Percentiles rank a stretch among this genome's conserved stretches.
phyloP scores from a whole-genome alignment of 1,140 invertebrate species.

The Leptestheria dahalacensis region DNA sequence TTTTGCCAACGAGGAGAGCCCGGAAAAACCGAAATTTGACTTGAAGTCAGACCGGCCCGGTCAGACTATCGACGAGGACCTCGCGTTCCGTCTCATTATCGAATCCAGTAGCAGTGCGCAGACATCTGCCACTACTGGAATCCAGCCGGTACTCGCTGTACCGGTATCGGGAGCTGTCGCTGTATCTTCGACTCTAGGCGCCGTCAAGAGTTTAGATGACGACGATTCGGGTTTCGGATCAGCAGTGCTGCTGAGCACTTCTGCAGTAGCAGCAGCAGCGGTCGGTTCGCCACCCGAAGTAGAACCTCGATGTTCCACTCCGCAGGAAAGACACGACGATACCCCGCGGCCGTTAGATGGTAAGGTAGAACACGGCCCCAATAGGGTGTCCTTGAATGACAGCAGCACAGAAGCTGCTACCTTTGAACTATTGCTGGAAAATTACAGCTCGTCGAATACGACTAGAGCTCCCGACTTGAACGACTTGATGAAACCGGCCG shows the following conservation, averaged over 20 bases:
- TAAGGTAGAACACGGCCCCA: no score
- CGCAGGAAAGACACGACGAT: not conserved
- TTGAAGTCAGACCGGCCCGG: not conserved
- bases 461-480: not conserved
- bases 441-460: not conserved
- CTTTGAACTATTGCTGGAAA: slow-evolving; percentile 8
- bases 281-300: not conserved
- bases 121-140: not conserved
- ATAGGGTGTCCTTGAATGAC: not conserved
- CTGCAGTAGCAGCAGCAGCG: not conserved
- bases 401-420: not conserved
- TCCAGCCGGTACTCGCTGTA: not conserved
- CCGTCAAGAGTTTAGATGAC: not conserved
- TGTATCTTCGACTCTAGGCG: not conserved
- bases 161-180: not conserved
- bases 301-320: not conserved
- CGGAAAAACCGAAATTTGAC: not conserved
- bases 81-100: slow-evolving; percentile 12
- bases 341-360: not conserved
- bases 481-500: not conserved
- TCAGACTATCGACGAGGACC: slow-evolving; percentile 5
- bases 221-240: slow-evolving; percentile 4
- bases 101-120: slow-evolving; percentile 8
- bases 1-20: slow-evolving; percentile 26
- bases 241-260: not conserved